Percentiles rank a stretch among this genome's conserved stretches.
phyloP scores from a whole-genome alignment of 1,140 invertebrate species.

The Neomicropteryx cornuta region DNA sequence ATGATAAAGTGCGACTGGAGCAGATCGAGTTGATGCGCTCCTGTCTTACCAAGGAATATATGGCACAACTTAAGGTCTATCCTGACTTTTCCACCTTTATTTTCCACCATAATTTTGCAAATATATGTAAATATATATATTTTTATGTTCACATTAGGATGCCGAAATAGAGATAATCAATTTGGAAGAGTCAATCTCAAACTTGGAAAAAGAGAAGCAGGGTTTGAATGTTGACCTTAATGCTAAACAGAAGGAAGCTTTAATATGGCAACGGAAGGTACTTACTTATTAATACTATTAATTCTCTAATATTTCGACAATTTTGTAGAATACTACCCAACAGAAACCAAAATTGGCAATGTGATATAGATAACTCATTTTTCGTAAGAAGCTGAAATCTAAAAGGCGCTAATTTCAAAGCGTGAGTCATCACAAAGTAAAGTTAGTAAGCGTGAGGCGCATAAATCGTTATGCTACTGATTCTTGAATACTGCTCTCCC shows the following conservation, averaged over 20 bases:
- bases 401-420: background rate
- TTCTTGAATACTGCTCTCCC: no score
- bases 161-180: conserved; percentile 51
- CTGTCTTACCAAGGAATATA: conserved; percentile 42
- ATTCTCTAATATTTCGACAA: background rate
- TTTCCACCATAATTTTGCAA: background rate
- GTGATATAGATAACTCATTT: background rate
- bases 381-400: background rate
- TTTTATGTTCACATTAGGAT: conserved; percentile 31
- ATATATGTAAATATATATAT: conserved; percentile 1
- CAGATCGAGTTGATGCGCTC: conserved; percentile 48
- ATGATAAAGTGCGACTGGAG: conserved; percentile 45
- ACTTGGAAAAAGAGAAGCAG: conserved; percentile 53
- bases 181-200: conserved; percentile 53
- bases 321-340: background rate
- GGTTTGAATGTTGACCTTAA: conserved; percentile 48
- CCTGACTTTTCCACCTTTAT: background rate
- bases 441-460: background rate
- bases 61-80: conserved; percentile 34
- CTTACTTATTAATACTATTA: conserved; percentile 4
- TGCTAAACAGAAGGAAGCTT: conserved; percentile 50
- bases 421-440: background rate
- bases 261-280: conserved; percentile 72
- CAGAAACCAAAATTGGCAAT: background rate
- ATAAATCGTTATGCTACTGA: background rate